phyloP scores from a whole-genome alignment of 2,113 vertebrate species.

The Telmatochromis sp. region DNA sequence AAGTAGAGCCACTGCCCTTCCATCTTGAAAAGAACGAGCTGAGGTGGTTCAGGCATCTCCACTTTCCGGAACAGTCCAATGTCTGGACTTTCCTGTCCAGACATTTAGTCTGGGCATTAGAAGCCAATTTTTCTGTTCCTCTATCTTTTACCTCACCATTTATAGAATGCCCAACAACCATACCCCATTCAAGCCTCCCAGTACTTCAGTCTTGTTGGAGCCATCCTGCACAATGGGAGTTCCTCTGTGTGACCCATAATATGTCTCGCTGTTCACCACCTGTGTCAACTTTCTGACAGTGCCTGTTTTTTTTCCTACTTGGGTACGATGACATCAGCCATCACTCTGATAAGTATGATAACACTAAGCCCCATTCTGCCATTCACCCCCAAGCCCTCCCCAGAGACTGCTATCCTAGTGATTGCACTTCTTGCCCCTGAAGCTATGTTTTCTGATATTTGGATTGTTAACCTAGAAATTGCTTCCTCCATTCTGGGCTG shows the following conservation, averaged over 20 bases:
- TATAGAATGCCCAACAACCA: background rate
- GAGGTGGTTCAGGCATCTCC: background rate
- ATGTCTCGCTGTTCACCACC: background rate
- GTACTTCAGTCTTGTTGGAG: background rate
- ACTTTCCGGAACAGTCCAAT: background rate
- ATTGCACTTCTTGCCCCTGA: background rate
- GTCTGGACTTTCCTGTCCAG: background rate
- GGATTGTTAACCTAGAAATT: background rate
- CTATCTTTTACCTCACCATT: background rate
- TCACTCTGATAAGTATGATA: background rate
- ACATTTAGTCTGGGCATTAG: background rate
- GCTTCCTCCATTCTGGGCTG: background rate
- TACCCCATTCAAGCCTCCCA: background rate
- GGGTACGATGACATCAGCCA: background rate
- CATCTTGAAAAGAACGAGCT: background rate
- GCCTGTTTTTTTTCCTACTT: background rate
- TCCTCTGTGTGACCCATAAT: background rate
- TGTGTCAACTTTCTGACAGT: background rate
- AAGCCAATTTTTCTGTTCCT: background rate
- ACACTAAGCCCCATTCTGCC: background rate
- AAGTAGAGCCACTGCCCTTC: background rate
- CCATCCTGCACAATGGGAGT: background rate
- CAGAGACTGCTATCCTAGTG: background rate
- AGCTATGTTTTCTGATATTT: background rate
- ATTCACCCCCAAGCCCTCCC: background rate